Percentiles rank a stretch among this genome's conserved stretches.
Conservation (phyloP, 2,888 invertebrate genomes). For the Parasteatoda lunata region DNA sequence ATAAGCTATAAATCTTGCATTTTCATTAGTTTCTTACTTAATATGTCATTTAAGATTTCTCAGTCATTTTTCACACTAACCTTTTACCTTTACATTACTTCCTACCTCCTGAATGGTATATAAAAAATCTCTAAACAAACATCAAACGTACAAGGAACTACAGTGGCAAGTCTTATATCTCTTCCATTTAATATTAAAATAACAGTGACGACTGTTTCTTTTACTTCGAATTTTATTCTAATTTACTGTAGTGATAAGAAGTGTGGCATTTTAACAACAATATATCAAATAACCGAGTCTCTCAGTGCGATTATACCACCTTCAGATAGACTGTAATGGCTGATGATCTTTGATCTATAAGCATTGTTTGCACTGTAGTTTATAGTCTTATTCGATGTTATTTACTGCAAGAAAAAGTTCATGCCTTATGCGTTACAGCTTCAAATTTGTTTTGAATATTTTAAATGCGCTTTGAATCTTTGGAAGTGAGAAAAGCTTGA, state of each 20-base stretch:
- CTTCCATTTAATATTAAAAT: constrained; percentile 39
- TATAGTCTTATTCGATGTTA: constrained; percentile 52
- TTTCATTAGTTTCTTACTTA: too few relatives aligned
- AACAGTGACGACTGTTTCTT: constrained; percentile 53
- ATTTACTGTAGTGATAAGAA: constrained; percentile 60
- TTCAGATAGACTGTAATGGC: constrained; percentile 51
- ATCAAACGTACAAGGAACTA: too few relatives aligned
- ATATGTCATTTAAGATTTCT: too few relatives aligned
- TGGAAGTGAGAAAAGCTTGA: constrained; percentile 25
- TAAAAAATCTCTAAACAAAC: too few relatives aligned
- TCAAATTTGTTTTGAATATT: constrained; percentile 37
- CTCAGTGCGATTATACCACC: constrained; percentile 48
- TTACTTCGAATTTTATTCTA: constrained; percentile 18
- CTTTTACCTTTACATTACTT: too few relatives aligned
- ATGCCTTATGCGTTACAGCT: constrained; percentile 9
- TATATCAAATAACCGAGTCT: constrained; percentile 46
- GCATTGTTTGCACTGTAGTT: constrained; percentile 59
- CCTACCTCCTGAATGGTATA: too few relatives aligned
- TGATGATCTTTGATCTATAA: constrained; percentile 30
- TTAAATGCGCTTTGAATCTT: constrained; percentile 21
- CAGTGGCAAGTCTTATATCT: background rate
- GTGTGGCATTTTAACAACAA: constrained; percentile 45
- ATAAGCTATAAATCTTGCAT: too few relatives aligned
- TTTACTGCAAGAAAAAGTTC: constrained; percentile 42
- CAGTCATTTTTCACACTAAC: too few relatives aligned